Conservation (phyloP, 2,888 invertebrate species). For the Eupithecia abbreviata region DNA sequence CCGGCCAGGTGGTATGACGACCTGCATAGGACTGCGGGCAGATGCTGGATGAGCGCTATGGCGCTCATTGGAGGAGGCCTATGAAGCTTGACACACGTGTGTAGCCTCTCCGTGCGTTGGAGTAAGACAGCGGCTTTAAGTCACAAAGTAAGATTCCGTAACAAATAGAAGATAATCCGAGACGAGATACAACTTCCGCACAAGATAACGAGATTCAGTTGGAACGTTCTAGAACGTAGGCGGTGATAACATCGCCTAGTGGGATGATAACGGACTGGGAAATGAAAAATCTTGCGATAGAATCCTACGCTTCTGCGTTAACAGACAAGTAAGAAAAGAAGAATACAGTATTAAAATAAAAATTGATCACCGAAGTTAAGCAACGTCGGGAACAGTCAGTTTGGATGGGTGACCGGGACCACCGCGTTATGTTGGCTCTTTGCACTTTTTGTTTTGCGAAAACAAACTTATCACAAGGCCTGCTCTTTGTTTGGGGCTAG, state of each 20-base stretch:
- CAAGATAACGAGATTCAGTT: conserved; percentile 22
- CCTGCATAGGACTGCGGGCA: no score
- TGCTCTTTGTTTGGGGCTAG: no score
- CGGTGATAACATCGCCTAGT: conserved; percentile 7
- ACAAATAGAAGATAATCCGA: conserved; percentile 35
- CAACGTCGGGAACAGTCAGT: conserved; percentile 77
- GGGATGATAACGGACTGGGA: conserved; percentile 13
- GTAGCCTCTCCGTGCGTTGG: no score
- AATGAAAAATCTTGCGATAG: background rate
- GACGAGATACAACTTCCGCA: conserved; percentile 41
- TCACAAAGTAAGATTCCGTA: background rate
- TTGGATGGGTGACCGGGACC: conserved; percentile 60
- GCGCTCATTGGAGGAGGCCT: no score
- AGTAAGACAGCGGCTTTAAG: no score
- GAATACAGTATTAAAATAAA: no score
- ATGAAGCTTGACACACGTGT: no score
- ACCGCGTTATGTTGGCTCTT: no score
- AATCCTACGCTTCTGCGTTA: background rate
- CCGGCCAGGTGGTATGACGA: no score
- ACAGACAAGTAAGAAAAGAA: background rate
- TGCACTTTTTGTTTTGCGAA: no score
- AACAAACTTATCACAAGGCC: no score
- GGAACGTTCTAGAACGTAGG: background rate
- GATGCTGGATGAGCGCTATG: no score
- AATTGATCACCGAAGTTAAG: conserved; percentile 74